phyloP scores from a whole-genome alignment of 2,888 invertebrate species.

The Diaphora mendica region DNA sequence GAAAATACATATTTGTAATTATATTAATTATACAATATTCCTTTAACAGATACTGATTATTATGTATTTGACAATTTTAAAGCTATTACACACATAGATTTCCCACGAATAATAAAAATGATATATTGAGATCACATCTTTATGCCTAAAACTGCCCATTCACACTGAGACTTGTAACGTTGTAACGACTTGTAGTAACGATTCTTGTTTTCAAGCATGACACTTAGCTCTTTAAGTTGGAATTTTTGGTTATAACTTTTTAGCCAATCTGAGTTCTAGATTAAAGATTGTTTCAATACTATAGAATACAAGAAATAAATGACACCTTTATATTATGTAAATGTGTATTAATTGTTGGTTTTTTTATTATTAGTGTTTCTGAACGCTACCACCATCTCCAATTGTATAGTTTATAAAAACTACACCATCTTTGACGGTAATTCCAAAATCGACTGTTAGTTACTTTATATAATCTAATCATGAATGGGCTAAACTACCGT shows the following conservation, averaged over 20 bases:
- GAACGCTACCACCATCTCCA: neutral
- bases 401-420: neutral
- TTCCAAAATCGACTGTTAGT: neutral
- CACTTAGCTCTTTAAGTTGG: neutral
- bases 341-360: neutral
- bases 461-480: conserved; percentile 22
- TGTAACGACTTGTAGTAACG: neutral
- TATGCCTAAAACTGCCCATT: conserved; percentile 47
- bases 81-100: conserved; percentile 49
- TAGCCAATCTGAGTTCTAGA: neutral
- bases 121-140: conserved; percentile 75
- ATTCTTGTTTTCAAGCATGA: neutral
- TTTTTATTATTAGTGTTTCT: neutral
- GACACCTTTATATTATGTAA: neutral
- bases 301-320: neutral
- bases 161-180: conserved; percentile 29
- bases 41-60: conserved; percentile 17
- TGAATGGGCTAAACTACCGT: conserved; percentile 38
- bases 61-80: conserved; percentile 39
- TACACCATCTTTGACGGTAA: neutral
- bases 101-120: conserved; percentile 49
- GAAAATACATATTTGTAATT: neutral
- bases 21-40: neutral
- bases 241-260: neutral
- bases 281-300: neutral